Percentiles rank a stretch among this genome's conserved stretches.
Conservation (phyloP, 2,113 vertebrate genomes). For the Coturnix japonica region DNA sequence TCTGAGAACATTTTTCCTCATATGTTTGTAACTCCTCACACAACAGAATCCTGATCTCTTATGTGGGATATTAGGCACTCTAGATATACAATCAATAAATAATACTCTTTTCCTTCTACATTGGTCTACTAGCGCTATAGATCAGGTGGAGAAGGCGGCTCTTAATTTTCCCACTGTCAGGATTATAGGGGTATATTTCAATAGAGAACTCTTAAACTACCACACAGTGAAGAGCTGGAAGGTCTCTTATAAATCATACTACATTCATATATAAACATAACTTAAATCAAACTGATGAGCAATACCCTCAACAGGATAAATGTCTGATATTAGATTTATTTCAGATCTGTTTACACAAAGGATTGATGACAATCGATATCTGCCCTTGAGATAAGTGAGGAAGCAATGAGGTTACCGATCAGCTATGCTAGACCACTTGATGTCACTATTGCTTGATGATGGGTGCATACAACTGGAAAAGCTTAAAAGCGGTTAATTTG, state of each 20-base stretch:
- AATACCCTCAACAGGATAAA: slow-evolving; percentile 31
- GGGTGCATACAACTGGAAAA: not conserved
- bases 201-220: slow-evolving; percentile 58
- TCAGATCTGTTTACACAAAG: slow-evolving; percentile 47
- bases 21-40: not conserved
- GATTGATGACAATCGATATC: not conserved
- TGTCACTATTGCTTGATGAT: slow-evolving; percentile 78
- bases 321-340: slow-evolving; percentile 53
- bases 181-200: slow-evolving; percentile 40
- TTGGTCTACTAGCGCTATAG: not conserved
- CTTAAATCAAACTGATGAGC: slow-evolving; percentile 66
- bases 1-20: not conserved
- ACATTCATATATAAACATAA: slow-evolving; percentile 34
- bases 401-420: not conserved
- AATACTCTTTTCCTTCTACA: not conserved
- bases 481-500: not conserved
- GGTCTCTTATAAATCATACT: slow-evolving; percentile 57
- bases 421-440: slow-evolving; percentile 60
- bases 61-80: not conserved
- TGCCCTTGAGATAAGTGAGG: not conserved
- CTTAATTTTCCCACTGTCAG: slow-evolving; percentile 36
- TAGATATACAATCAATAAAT: slow-evolving; percentile 4
- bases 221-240: slow-evolving; percentile 29
- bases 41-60: not conserved
- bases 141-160: slow-evolving; percentile 14